Evolutionary conservation across 2,797 vertebrate species (phyloP).

Genomic region (Rhinoraja longicauda): DNA sequence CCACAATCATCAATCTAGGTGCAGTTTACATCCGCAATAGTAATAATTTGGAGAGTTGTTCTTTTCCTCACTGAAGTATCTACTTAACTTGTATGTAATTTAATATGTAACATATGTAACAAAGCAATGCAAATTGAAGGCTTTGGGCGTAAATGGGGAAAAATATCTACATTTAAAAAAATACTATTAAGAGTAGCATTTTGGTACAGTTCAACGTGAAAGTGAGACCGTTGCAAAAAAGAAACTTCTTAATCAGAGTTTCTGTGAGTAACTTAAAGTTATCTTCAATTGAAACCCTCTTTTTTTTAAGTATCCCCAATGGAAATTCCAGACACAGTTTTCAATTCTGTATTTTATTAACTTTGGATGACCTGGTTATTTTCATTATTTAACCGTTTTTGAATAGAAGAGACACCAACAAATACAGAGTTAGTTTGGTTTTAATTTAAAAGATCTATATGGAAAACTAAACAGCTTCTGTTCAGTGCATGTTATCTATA

Average conservation of each 20-base stretch:
- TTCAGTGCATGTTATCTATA: not conserved
- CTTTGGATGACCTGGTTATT: not conserved
- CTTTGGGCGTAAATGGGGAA: not conserved
- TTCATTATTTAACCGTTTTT: not conserved
- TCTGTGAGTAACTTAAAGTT: not conserved
- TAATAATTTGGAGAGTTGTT: not conserved
- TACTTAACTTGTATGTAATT: not conserved
- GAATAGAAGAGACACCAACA: not conserved
- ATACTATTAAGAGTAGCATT: not conserved
- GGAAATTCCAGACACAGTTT: not conserved
- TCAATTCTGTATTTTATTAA: not conserved
- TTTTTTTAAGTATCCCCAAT: not conserved
- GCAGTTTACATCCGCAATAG: not conserved
- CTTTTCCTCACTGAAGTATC: too few species aligned
- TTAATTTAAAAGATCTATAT: not conserved
- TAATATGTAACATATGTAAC: not conserved
- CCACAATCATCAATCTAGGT: not conserved
- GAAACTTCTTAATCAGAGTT: not conserved
- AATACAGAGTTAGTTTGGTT: not conserved
- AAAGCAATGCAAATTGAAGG: not conserved
- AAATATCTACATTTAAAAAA: not conserved
- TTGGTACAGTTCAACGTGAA: not conserved
- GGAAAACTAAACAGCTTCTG: not conserved
- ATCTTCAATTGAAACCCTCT: too few species aligned
- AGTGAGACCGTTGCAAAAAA: not conserved